phyloP scores from a whole-genome alignment of 2,797 vertebrate species.

The Myotis daubentonii region DNA sequence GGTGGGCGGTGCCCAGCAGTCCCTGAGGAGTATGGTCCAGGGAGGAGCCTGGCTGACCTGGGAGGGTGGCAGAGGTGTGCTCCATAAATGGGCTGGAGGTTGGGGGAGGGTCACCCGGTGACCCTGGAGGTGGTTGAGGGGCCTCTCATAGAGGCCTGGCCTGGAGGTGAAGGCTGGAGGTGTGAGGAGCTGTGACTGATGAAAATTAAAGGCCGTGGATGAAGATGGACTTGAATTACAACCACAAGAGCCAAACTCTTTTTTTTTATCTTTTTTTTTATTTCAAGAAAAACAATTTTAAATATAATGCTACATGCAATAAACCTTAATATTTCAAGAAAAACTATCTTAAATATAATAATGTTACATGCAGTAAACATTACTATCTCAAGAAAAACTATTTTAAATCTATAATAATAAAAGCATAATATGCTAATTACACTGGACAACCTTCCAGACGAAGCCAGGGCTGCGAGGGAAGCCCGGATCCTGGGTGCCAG shows the following conservation, averaged over 20 bases:
- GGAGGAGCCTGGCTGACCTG: not conserved
- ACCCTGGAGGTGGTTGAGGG: not conserved
- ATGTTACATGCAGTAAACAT: too few species aligned
- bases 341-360: too few species aligned
- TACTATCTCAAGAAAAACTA: too few species aligned
- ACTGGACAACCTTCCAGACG: too few species aligned
- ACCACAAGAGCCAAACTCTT: conserved; percentile 95
- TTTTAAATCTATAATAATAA: too few species aligned
- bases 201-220: conserved; percentile 98
- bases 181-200: conserved; percentile 90
- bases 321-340: too few species aligned
- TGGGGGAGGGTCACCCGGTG: not conserved
- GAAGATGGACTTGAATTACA: conserved; percentile 98
- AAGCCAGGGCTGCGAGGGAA: too few species aligned
- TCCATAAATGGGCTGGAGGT: not conserved
- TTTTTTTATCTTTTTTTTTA: conserved; percentile 83
- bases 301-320: too few species aligned
- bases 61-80: not conserved
- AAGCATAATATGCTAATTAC: too few species aligned
- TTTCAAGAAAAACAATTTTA: too few species aligned
- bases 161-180: not conserved
- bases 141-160: not conserved
- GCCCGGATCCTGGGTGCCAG: too few species aligned
- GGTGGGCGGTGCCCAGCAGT: not conserved
- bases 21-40: not conserved